Evolutionary conservation across 2,113 vertebrate species (phyloP), one percentile per base, ranked within the genome.

Genomic region (Eptesicus fuscus): DNA sequence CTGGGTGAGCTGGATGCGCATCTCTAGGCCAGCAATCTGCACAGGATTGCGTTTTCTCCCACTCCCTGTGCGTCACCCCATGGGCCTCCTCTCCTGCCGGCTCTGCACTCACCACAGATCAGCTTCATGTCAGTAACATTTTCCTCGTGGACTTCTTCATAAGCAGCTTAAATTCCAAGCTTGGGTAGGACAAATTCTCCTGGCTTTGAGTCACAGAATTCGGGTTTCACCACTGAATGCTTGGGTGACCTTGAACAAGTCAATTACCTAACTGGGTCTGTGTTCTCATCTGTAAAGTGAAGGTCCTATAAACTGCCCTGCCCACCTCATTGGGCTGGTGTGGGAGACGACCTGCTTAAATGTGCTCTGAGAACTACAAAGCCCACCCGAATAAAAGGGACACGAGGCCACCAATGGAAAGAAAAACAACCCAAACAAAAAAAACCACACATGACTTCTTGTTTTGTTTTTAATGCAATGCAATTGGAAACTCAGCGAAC

Each of bases 171-270:
- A 85, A 42, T 63, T 90, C 49, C 35, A 73, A 47, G 30, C 22
- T 69, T 14, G 59, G 37, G 5, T 8, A 65, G 40, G 14, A 32
- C 17, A 30, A 63, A 83, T 90, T 63, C 80, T 96, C 22, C 63
- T 59, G 47, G 56, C 80, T 42, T 83, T 49, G 56, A 67, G 80
- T 63, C 35, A 83, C 40, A 74, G 44, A 30, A 32, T 40, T 16
- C 32, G 71, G 32, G 42, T 79, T 88, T 88, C 32, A 23, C 69
- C 61, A 83, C 44, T 20, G 80, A 73, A 63, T 13, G 17, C 53
- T 78, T 73, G 65, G 65, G 40, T 77, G 87, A 49, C 76, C 67
- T 23, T 77, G 71, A 40, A 9, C 40, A 88, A 88, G 89, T 87
- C 89, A 51, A 35, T 23, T 44, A 56, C 67, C 70, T 79, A 59